Evolutionary conservation across 2,113 vertebrate species (phyloP).

Genomic region (Mormyrus iriodes): DNA sequence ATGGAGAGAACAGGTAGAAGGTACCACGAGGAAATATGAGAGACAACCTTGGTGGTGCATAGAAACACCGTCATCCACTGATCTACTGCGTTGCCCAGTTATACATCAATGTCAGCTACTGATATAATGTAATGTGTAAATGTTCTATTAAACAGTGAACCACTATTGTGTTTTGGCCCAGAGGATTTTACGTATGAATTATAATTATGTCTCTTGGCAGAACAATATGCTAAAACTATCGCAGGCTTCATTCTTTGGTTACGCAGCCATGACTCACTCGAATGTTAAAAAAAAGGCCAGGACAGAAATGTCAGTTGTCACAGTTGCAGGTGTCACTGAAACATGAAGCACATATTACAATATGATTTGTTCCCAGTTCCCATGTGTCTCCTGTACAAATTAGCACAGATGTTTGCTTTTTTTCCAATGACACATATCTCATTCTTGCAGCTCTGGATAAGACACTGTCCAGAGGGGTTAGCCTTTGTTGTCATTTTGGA

Average conservation of each 20-base stretch:
- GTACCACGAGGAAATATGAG: neutral
- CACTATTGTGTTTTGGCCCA: neutral
- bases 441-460: no score
- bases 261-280: neutral
- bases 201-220: conserved; percentile 8
- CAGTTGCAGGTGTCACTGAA: neutral
- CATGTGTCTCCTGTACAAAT: neutral
- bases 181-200: conserved; percentile 5
- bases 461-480: neutral
- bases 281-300: neutral
- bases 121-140: conserved; percentile 1
- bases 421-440: neutral
- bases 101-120: conserved; percentile 1
- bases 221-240: conserved; percentile 3
- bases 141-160: conserved; percentile 8
- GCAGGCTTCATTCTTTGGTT: neutral
- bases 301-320: conserved; percentile 7
- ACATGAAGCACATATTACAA: neutral
- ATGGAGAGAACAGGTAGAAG: neutral
- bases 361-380: neutral
- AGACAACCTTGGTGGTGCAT: neutral
- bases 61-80: neutral
- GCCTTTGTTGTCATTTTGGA: neutral
- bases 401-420: conserved; percentile 3
- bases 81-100: neutral